phyloP scores from a whole-genome alignment of 2,797 vertebrate species.

The Hydrolagus colliei region DNA sequence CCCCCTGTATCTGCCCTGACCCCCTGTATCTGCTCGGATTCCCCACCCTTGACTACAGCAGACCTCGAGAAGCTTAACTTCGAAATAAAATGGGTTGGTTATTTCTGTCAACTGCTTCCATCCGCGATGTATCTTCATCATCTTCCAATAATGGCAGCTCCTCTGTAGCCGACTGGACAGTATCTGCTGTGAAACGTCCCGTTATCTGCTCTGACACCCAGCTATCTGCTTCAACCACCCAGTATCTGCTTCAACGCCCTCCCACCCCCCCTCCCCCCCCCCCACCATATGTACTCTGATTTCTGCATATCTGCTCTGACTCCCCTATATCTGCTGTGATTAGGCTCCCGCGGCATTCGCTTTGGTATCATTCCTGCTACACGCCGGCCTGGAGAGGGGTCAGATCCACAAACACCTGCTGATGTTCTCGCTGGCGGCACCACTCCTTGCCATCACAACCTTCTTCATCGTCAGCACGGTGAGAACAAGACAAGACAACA shows the following conservation, averaged over 20 bases:
- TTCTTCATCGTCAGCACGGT: conserved; percentile 55
- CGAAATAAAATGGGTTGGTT: no score
- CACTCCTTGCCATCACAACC: conserved; percentile 54
- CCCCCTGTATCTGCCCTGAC: no score
- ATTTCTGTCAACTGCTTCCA: no score
- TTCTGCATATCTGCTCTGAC: background rate
- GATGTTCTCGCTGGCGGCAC: conserved; percentile 58
- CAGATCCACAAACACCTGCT: conserved; percentile 59
- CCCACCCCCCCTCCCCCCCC: no score
- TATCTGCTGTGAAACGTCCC: no score
- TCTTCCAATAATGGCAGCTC: no score
- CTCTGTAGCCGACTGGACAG: no score
- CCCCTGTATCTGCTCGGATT: background rate
- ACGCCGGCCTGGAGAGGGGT: conserved; percentile 58
- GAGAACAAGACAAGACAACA: background rate
- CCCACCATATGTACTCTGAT: background rate
- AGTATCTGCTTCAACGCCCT: no score
- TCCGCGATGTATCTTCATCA: no score
- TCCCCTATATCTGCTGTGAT: background rate
- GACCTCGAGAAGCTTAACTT: no score
- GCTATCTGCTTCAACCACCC: background rate
- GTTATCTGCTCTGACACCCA: background rate
- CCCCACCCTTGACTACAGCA: background rate
- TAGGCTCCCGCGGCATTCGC: conserved; percentile 63
- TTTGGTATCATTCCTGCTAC: conserved; percentile 64